Conservation (phyloP, 2,113 vertebrate species). For the Myotis davidii region DNA sequence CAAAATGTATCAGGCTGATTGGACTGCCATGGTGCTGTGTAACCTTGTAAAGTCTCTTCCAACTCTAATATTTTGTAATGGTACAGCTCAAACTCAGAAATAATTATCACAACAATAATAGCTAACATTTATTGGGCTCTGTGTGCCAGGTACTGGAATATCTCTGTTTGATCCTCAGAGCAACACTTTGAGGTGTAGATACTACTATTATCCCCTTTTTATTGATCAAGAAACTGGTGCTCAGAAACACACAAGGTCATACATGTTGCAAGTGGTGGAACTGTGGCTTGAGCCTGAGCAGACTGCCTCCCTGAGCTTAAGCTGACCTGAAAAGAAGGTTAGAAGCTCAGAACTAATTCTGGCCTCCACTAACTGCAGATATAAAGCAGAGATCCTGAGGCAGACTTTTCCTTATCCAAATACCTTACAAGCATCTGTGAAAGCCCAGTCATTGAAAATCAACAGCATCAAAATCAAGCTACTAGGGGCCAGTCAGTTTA, state of each 20-base stretch:
- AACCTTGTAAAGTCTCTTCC: background rate
- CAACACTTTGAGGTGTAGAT: background rate
- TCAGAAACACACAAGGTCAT: background rate
- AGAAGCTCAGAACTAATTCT: background rate
- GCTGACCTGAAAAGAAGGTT: background rate
- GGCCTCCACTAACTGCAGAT: background rate
- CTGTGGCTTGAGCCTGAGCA: background rate
- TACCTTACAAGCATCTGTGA: background rate
- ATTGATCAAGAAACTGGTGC: background rate
- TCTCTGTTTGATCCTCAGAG: background rate
- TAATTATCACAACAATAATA: background rate
- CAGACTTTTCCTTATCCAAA: background rate
- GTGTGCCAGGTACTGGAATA: background rate
- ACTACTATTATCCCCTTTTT: background rate
- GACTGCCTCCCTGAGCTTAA: background rate
- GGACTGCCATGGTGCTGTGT: background rate
- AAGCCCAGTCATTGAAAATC: background rate
- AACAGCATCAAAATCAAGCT: background rate
- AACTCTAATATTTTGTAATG: background rate
- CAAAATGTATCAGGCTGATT: background rate
- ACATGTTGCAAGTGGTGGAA: background rate
- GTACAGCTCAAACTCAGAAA: background rate
- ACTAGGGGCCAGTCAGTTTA: background rate
- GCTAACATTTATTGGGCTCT: background rate
- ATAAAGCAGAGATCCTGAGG: background rate